Base-by-base conservation (phyloP, 1,140 invertebrate species). In the Scaptomyza pallida region DNA sequence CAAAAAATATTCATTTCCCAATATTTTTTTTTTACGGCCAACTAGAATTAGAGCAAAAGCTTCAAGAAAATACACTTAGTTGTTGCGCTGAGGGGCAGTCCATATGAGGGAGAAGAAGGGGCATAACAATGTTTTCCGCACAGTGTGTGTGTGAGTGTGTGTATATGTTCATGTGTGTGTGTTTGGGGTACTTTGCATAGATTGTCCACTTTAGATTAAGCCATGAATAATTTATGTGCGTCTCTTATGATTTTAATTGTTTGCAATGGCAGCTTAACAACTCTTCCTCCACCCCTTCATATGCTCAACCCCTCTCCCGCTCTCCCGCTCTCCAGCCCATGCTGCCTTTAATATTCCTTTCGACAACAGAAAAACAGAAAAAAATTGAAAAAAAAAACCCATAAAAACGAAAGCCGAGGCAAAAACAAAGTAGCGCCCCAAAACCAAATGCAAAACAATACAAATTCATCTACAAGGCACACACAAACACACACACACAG, bases 231-330 rank as follows among this genome's bases (percentile, higher is more conserved):
- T 89, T 89, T 89, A 89, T 89, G 86, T 89, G 86, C 86, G 86
- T 90, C 88, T 90, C 78, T 90, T 90, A 90, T 90, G 88, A 90
- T 90, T 90, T 90, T 90, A 90, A 90, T 90, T 90, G 88, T 90
- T 90, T 89, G 88, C 88, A 90, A 90, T 90, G 88, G 86, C 86
- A 80, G 78, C 88, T 88, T 79, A 88, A 86, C 81, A 82, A 86
- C 74, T 77, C 77, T 72, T 72, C 75, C 67, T 51, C 43, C 64
- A 30, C 41, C 19, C 21, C 26, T 12, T 35, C n/a, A 44, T 19
- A 37, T 16, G 0, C 43, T 37, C 17, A 40, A 17, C 30, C 23
- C 6, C 15, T 13, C 5, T 30, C 12, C 9, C 37, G 35, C 26
- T 8, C 13, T 4, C 13, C 21, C 30, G 10, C 6, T 35, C 37